These are phyloP conservation scores for Abrostola tripartita DNA, from an alignment of 2,888 invertebrate species.

Conservation along the genomic window DNA sequence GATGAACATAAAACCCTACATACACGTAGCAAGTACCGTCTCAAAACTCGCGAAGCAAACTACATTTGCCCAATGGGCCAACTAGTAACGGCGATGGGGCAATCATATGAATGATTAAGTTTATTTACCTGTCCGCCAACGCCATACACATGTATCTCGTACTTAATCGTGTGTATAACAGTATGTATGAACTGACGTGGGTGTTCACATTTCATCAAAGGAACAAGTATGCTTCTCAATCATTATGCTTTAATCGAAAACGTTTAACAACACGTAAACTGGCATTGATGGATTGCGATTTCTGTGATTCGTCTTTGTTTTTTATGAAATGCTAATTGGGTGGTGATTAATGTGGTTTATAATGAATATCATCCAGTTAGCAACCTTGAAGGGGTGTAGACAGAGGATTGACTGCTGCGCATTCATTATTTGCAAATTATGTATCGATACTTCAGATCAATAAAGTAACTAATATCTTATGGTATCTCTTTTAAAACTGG, in stretches of 20 bases:
- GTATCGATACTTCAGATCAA: too few relatives aligned
- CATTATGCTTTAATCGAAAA: slow-evolving; percentile 80
- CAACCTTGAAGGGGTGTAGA: too few relatives aligned
- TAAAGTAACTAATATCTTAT: too few relatives aligned
- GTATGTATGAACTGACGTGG: slow-evolving; percentile 68
- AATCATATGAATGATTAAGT: slow-evolving; percentile 75
- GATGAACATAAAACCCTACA: slow-evolving; percentile 3
- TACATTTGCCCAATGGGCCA: slow-evolving; percentile 44
- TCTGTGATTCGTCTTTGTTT: slow-evolving; percentile 57
- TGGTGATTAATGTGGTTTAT: slow-evolving; percentile 4
- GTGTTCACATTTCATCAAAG: slow-evolving; percentile 76
- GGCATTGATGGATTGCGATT: slow-evolving; percentile 77
- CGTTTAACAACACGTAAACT: slow-evolving; percentile 70
- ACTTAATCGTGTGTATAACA: slow-evolving; percentile 41
- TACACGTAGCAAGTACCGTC: neutral
- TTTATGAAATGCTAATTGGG: slow-evolving; percentile 44
- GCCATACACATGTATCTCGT: slow-evolving; percentile 56
- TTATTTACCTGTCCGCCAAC: slow-evolving; percentile 80
- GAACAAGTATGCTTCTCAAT: slow-evolving; percentile 78
- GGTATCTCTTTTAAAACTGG: too few relatives aligned
- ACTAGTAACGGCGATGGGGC: slow-evolving; percentile 62
- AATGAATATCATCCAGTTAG: neutral
- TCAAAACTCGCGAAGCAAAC: slow-evolving; percentile 17
- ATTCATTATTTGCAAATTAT: too few relatives aligned
- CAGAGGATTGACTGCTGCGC: too few relatives aligned